Percentiles rank a stretch among this genome's conserved stretches.
Evolutionary conservation across 1,140 invertebrate genomes (phyloP).

Genomic region (Listronotus bonariensis): DNA sequence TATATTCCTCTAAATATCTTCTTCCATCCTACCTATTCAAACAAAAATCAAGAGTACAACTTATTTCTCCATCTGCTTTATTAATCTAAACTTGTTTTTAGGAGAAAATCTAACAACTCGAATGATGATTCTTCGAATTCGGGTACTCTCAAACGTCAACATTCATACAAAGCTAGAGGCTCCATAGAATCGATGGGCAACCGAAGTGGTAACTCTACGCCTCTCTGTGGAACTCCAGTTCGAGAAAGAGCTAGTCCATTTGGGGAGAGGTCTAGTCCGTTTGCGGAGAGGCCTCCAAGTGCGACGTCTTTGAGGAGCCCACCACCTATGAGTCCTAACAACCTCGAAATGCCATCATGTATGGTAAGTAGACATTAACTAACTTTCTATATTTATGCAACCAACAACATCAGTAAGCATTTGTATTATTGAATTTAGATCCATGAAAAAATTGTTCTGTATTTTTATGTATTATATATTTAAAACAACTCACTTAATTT

Average conservation of each 20-base stretch:
- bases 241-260: constrained; percentile 59
- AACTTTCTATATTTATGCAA: too few species aligned
- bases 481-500: too few species aligned
- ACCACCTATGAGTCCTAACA: constrained; percentile 53
- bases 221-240: constrained; percentile 60
- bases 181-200: constrained; percentile 53
- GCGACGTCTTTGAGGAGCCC: constrained; percentile 57
- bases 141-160: constrained; percentile 62
- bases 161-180: constrained; percentile 52
- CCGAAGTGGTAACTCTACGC: constrained; percentile 58
- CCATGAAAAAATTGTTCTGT: too few species aligned
- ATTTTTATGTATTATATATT: too few species aligned
- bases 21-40: too few species aligned
- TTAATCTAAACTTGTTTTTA: constrained; percentile 5
- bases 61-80: too few species aligned
- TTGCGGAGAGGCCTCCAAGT: constrained; percentile 54
- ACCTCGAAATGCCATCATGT: constrained; percentile 45
- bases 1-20: too few species aligned
- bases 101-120: constrained; percentile 58
- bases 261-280: constrained; percentile 52
- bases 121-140: constrained; percentile 60
- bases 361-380: constrained; percentile 54
- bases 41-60: too few species aligned
- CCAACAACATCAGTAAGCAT: too few species aligned
- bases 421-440: too few species aligned